A percentile compares a stretch with the other conserved stretches of the same genome.
phyloP scores from a whole-genome alignment of 2,888 invertebrate genomes.

The Idaea straminata region DNA sequence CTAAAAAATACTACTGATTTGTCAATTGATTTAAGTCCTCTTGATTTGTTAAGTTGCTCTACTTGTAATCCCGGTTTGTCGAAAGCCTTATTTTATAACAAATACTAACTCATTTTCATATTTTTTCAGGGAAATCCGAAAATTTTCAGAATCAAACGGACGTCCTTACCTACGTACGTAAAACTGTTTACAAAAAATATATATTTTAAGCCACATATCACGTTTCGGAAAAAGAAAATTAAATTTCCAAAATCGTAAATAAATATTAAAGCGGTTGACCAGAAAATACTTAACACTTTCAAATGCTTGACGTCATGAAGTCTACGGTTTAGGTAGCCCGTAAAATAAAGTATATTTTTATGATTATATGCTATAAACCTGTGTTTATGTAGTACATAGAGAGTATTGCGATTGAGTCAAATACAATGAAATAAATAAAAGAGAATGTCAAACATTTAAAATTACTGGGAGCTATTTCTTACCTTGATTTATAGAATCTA shows the following conservation, averaged over 20 bases:
- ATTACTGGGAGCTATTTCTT: slow-evolving; percentile 3
- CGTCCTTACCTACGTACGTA: background rate
- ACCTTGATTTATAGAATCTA: slow-evolving; percentile 18
- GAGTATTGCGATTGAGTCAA: no score
- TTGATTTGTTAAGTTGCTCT: background rate
- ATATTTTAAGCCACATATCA: background rate
- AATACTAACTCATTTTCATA: background rate
- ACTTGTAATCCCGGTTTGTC: no score
- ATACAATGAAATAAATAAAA: no score
- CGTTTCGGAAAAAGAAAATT: background rate
- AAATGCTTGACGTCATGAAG: background rate
- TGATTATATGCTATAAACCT: background rate
- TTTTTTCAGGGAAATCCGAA: background rate
- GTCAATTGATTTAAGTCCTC: background rate
- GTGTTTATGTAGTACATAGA: no score
- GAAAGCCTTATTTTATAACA: no score
- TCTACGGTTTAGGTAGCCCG: background rate
- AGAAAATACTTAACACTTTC: background rate
- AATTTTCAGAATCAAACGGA: background rate
- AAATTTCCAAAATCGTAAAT: background rate
- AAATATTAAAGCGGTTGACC: background rate
- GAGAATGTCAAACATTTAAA: background rate
- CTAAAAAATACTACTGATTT: background rate
- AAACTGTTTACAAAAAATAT: background rate
- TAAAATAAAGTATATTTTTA: background rate